Evolutionary conservation across 2,797 vertebrate species (phyloP), one percentile per base, ranked within the genome.

Genomic region (Meriones psammophilus): DNA sequence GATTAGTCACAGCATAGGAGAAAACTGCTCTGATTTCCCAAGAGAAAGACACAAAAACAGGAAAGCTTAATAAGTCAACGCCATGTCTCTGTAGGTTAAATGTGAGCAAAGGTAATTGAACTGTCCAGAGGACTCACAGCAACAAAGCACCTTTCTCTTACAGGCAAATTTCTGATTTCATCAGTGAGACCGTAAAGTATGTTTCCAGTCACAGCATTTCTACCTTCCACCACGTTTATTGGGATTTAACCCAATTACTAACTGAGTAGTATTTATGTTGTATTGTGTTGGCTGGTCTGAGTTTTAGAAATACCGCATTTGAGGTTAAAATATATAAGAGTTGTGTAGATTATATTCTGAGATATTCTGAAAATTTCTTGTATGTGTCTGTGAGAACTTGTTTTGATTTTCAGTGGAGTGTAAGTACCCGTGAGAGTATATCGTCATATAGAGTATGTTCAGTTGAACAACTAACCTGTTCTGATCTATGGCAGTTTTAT

Each of bases 391-490:
- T 97, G 66, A 92, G 87, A 86, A 91, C 86, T 94, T 96, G 50
- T 87, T 88, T 73, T 46, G 77, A 22, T 56, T 89, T 94, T 95
- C 79, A 83, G 66, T 90, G 46, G 50, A 88, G 15, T 89, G 10
- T 88, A 54, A 92, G 50, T 86, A 81, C 93, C 92, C 69, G 92
- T 91, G 81, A 96, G 79, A 76, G 36, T 97, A 1, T 93, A 73
- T 68, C 22, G 18, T 94, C 64, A 68, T 95, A 39, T 85, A 58
- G 74, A 94, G 54, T 92, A 50, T 96, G 56, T 97, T 98, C 77
- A 91, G 0, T 86, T 98, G 94, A 94, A 79, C n/a, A 92, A 88
- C 87, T 97, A 89, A 94, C 95, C 88, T 97, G 15, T 73, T 46
- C 69, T 39, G 15, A 74, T 46, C 46, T 46, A 15, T 9, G 12